These are phyloP conservation scores for Stomatorhinus ivindoensis DNA, from an alignment of 2,113 vertebrate species.

Conservation along the genomic window DNA sequence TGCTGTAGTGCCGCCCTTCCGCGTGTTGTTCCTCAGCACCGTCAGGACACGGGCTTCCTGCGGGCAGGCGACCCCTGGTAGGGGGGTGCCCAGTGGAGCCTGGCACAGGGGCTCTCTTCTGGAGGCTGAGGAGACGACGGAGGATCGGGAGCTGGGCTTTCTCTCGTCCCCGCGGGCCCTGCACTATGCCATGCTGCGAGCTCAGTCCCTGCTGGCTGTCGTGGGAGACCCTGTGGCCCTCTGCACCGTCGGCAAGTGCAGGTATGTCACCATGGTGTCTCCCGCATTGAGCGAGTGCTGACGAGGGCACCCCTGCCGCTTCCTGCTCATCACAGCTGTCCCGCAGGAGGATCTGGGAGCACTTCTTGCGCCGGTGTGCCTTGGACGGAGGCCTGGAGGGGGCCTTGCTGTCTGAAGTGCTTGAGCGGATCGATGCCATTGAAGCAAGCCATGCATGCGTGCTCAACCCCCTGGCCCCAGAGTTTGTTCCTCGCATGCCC, in stretches of 20 bases:
- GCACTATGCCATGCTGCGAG: conserved; percentile 11
- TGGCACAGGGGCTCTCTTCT: conserved; percentile 12
- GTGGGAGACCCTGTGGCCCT: conserved; percentile 28
- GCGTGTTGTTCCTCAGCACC: conserved; percentile 23
- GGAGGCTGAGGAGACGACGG: conserved; percentile 3
- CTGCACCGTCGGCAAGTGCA: conserved; percentile 27
- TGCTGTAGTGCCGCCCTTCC: conserved; percentile 4
- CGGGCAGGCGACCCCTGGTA: neutral
- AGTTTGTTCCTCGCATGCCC: conserved; percentile 22
- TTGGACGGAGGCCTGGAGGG: conserved; percentile 14
- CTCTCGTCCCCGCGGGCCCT: conserved; percentile 19
- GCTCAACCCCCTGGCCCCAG: conserved; percentile 26
- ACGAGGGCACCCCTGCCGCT: neutral
- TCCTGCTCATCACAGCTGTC: neutral
- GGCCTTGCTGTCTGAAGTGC: conserved; percentile 11
- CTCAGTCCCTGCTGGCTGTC: conserved; percentile 27
- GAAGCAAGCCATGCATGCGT: conserved; percentile 14
- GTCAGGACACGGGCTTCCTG: conserved; percentile 23
- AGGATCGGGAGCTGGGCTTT: conserved; percentile 23
- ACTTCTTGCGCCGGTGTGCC: conserved; percentile 20
- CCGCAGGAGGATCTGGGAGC: conserved; percentile 25
- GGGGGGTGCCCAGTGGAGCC: neutral
- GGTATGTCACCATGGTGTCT: neutral
- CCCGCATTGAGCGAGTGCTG: too few species aligned
- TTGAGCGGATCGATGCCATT: conserved; percentile 17